Conservation (phyloP, 2,888 invertebrate genomes). For the Nycteola revayana region DNA sequence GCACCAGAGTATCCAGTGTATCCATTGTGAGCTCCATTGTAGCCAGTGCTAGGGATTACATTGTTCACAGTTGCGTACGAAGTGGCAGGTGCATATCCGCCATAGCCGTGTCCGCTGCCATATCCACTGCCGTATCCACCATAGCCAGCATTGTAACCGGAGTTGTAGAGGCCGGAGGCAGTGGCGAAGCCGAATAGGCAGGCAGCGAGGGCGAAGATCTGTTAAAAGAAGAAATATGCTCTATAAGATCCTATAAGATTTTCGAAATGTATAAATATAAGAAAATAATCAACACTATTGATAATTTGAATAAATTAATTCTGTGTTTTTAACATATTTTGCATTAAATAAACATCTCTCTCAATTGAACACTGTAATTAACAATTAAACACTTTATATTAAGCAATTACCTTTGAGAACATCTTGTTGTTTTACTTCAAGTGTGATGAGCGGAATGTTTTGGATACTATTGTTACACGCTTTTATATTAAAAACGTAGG, state of each 20-base stretch:
- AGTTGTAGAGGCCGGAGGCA: slow-evolving; percentile 40
- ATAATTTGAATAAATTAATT: too few species aligned
- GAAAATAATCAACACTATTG: too few species aligned
- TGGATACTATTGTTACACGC: slow-evolving; percentile 48
- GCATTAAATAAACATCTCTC: too few species aligned
- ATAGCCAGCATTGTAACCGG: slow-evolving; percentile 10
- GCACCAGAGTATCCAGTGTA: slow-evolving; percentile 13
- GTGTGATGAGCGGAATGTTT: slow-evolving; percentile 53
- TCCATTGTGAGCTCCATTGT: slow-evolving; percentile 15
- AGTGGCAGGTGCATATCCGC: slow-evolving; percentile 30
- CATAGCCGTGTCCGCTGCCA: slow-evolving; percentile 15
- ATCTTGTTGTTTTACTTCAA: slow-evolving; percentile 51
- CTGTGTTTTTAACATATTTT: too few species aligned
- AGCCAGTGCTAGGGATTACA: slow-evolving; percentile 23
- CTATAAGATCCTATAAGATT: too few species aligned
- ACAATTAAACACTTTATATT: slow-evolving; percentile 20
- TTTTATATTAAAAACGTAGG: slow-evolving; percentile 60
- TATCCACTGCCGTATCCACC: slow-evolving; percentile 21
- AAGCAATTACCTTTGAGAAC: slow-evolving; percentile 55
- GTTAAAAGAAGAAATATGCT: slow-evolving; percentile 8
- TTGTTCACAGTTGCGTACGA: slow-evolving; percentile 34
- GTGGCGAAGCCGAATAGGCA: slow-evolving; percentile 49
- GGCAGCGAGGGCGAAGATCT: slow-evolving; percentile 44
- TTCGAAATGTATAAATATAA: too few species aligned
- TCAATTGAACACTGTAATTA: slow-evolving; percentile 8